A percentile compares a stretch with the other conserved stretches of the same genome.
Conservation (phyloP, 2,797 vertebrate species). For the Myotis vivesi region DNA sequence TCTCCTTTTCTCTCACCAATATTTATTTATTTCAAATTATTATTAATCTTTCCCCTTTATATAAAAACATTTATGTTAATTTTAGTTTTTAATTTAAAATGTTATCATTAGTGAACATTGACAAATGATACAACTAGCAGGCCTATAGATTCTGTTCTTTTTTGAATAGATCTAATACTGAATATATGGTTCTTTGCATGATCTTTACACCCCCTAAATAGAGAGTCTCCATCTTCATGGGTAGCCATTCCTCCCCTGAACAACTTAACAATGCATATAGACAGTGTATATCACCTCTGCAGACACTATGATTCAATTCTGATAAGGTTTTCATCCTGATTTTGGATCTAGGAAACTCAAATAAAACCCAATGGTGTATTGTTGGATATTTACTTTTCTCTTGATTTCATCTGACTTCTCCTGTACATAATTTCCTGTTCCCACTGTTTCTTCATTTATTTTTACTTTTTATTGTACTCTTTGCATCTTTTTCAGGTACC, state of each 20-base stretch:
- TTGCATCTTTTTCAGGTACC: neutral
- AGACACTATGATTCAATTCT: neutral
- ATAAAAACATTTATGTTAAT: neutral
- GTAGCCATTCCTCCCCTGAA: neutral
- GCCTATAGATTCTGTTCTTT: neutral
- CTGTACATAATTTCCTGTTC: neutral
- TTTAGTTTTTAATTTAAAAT: neutral
- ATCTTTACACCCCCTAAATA: too few relatives aligned
- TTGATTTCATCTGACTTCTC: neutral
- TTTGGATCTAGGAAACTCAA: neutral
- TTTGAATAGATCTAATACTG: neutral
- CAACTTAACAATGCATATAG: accelerated
- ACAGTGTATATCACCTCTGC: accelerated
- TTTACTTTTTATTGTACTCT: neutral
- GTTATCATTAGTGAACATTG: neutral
- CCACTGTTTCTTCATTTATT: neutral
- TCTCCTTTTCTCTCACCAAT: neutral
- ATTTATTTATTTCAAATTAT: neutral
- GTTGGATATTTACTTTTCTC: neutral
- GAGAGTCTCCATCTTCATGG: neutral
- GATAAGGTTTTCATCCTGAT: neutral
- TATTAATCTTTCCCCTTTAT: neutral
- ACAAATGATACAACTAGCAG: neutral
- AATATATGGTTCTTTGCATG: neutral
- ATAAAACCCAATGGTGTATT: neutral